Evolutionary conservation across 2,888 invertebrate species (phyloP).

Genomic region (Caenorhabditis uteleia): DNA sequence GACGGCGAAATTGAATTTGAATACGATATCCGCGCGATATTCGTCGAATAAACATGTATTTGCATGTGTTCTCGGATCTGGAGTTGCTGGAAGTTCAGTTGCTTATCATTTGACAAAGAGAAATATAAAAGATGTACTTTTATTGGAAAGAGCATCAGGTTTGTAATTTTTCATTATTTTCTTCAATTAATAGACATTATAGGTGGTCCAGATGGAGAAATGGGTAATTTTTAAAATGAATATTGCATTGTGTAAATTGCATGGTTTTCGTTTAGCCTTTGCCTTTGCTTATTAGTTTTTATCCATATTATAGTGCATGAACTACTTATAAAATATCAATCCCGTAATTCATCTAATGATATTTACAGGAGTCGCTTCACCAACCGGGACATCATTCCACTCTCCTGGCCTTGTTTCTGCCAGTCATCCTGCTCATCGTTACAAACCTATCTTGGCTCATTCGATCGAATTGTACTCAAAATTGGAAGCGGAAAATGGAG

Average conservation of each 20-base stretch:
- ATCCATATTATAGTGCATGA: too few relatives aligned
- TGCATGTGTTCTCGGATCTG: conserved; percentile 71
- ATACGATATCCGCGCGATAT: conserved; percentile 8
- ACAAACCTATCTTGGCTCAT: conserved; percentile 70
- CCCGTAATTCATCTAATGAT: too few relatives aligned
- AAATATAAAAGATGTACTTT: conserved; percentile 67
- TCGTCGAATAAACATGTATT: conserved; percentile 46
- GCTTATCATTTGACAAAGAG: conserved; percentile 72
- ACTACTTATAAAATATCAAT: too few relatives aligned
- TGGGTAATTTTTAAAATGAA: too few relatives aligned
- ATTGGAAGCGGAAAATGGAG: conserved; percentile 71
- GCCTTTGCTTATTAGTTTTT: too few relatives aligned
- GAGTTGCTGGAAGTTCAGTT: conserved; percentile 71
- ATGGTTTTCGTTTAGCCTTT: too few relatives aligned
- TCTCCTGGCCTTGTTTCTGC: conserved; percentile 69
- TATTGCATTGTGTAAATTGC: too few relatives aligned
- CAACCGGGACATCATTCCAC: conserved; percentile 56
- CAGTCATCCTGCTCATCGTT: conserved; percentile 71
- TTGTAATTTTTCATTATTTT: too few relatives aligned
- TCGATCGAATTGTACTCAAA: conserved; percentile 71
- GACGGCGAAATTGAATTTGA: too few relatives aligned
- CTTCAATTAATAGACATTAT: too few relatives aligned
- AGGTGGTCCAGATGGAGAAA: too few relatives aligned
- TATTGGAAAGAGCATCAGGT: conserved; percentile 54
- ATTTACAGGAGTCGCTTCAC: conserved; percentile 44